phyloP scores from a whole-genome alignment of 2,888 invertebrate genomes.

The Thelaira solivaga region DNA sequence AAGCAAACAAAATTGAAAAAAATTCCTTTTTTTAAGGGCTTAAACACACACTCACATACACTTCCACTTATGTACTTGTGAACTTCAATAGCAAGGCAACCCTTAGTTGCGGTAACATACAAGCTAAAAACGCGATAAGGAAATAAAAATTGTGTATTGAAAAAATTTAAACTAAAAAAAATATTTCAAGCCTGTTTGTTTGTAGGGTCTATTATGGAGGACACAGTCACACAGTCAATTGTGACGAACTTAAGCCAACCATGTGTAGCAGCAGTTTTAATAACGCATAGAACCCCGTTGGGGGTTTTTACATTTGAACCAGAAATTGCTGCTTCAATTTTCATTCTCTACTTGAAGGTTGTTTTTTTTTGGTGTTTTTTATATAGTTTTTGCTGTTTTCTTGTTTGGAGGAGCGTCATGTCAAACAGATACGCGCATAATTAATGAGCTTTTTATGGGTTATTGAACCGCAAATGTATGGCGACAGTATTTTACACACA shows the following conservation, averaged over 20 bases:
- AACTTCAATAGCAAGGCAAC: slow-evolving; percentile 34
- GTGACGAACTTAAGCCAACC: slow-evolving; percentile 2
- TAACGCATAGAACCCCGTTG: slow-evolving; percentile 51
- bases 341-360: not conserved
- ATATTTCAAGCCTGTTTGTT: not conserved
- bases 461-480: slow-evolving; percentile 71
- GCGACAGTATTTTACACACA: slow-evolving; percentile 47
- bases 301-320: slow-evolving; percentile 45
- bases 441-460: slow-evolving; percentile 76
- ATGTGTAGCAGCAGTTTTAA: slow-evolving; percentile 50
- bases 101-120: slow-evolving; percentile 24
- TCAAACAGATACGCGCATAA: slow-evolving; percentile 73
- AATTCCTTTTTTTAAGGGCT: slow-evolving; percentile 55
- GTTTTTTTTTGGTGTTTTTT: too few species aligned
- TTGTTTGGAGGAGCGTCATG: slow-evolving; percentile 62
- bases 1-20: slow-evolving; percentile 9
- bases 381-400: slow-evolving; percentile 7
- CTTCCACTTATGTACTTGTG: not conserved
- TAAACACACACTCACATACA: not conserved
- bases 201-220: slow-evolving; percentile 29
- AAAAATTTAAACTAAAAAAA: not conserved
- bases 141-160: slow-evolving; percentile 43
- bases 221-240: not conserved
- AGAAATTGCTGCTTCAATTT: slow-evolving; percentile 1
- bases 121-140: slow-evolving; percentile 49